Base-by-base conservation (phyloP, 2,888 invertebrate genomes). In the Dioctria rufipes region DNA sequence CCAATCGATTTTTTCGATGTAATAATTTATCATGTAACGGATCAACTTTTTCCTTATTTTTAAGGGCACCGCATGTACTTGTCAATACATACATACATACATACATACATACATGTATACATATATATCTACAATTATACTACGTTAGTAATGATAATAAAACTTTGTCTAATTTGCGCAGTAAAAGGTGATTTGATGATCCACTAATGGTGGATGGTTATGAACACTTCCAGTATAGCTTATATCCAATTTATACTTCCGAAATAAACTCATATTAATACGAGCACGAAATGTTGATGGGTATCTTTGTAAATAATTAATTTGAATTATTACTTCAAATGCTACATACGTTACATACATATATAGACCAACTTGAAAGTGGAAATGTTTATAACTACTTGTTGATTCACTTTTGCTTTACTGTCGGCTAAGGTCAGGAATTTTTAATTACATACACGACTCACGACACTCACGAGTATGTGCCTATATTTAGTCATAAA, bases 1-100 rank as follows among this genome's bases (percentile, higher is more conserved):
- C 60, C 40, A 60, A 75, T 60, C 73, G 73, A 75, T 75, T 60
- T 75, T 75, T 75, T 43, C 60, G 43, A 9, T 75, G 58, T 60
- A 40, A 75, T 75, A 75, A 75, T 75, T 75, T 58, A 75, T 75
- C 40, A 60, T 43, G 43, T 25, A 75, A 11, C 11, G 54, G 11
- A 54, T 4, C n/a, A 54, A 54, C 54, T 54, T 54, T 54, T 54
- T 4, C 9, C 11, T 4, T 54, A 25, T 25, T 25, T 8, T 54
- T 54, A 54, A 54, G 11, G 54, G 11, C 54, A 54, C 11, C 8
- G 11, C 54, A 54, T 8, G 2, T 11, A 54, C 8, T 5, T 46
- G 25, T 25, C 25, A 25, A 25, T 25, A 25, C 25, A 25, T 25
- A 25, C 25, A 25, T 25, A 25, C 25, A 25, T 25, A 25, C 2